phyloP scores from a whole-genome alignment of 30 jellyfish, hydroid and myxozoan genomes.

The Calvadosia cruxmelitensis region DNA sequence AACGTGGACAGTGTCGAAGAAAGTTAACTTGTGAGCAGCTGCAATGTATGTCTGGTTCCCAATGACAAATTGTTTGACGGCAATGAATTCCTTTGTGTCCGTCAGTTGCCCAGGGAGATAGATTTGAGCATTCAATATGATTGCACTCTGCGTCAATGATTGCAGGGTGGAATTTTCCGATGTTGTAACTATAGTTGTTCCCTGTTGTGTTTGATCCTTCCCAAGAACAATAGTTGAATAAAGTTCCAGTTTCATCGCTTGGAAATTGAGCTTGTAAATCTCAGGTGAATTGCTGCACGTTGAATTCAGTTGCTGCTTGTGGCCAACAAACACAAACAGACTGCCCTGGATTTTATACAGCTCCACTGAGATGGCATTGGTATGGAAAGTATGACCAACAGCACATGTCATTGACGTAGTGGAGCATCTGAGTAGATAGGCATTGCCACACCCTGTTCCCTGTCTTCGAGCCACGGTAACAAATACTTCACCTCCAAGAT shows the following conservation, averaged over 20 bases:
- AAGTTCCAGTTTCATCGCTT: neutral
- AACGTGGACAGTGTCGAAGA: neutral
- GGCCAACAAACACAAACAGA: constrained; percentile 31
- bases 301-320: constrained; percentile 1
- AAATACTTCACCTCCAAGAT: constrained; percentile 24
- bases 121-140: neutral
- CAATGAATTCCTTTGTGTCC: neutral
- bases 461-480: constrained; percentile 41
- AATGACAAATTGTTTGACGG: neutral
- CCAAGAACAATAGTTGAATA: neutral
- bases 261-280: neutral
- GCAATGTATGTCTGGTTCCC: neutral
- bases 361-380: constrained; percentile 42
- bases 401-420: constrained; percentile 18
- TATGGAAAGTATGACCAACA: constrained; percentile 11
- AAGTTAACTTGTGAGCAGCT: neutral
- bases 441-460: constrained; percentile 67
- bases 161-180: neutral
- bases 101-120: neutral
- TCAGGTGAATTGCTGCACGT: neutral
- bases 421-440: constrained; percentile 40
- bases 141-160: neutral
- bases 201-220: neutral
- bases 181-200: neutral
- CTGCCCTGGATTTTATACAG: constrained; percentile 12